Percentiles rank a stretch among this genome's conserved stretches.
phyloP scores from a whole-genome alignment of 2,888 invertebrate species.

The Eupithecia vulgata region DNA sequence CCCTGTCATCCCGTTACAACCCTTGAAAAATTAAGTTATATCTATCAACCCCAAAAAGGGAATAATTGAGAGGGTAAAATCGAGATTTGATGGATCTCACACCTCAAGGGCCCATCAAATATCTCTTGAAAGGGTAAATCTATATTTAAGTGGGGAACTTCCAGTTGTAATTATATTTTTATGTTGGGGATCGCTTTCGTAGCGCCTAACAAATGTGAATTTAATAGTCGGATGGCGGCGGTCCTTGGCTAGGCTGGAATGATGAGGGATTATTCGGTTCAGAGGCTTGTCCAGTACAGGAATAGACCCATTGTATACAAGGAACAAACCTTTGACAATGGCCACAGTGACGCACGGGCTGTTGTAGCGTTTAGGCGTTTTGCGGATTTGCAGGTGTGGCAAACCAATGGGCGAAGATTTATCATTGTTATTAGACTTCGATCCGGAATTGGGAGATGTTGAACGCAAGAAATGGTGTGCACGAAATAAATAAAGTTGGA shows the following conservation, averaged over 20 bases:
- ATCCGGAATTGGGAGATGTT: too few relatives aligned
- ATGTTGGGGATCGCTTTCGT: constrained; percentile 61
- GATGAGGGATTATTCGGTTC: constrained; percentile 56
- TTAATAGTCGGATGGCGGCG: constrained; percentile 62
- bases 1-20: constrained; percentile 32
- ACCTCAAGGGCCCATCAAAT: constrained; percentile 73
- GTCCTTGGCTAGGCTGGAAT: constrained; percentile 42
- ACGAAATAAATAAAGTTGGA: too few relatives aligned
- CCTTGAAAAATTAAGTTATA: constrained; percentile 73
- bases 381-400: too few relatives aligned
- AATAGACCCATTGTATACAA: too few relatives aligned
- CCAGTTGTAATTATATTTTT: constrained; percentile 81
- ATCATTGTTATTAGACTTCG: too few relatives aligned
- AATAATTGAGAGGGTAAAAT: constrained; percentile 78
- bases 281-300: background rate
- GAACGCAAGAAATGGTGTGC: too few relatives aligned
- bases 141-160: constrained; percentile 80
- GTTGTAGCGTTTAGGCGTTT: too few relatives aligned
- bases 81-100: constrained; percentile 80
- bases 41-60: constrained; percentile 64
- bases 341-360: too few relatives aligned
- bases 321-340: too few relatives aligned
- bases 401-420: too few relatives aligned
- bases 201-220: constrained; percentile 66
- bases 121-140: constrained; percentile 80